phyloP scores from a whole-genome alignment of 2,888 invertebrate species.

The Hydrotaea diabolus region DNA sequence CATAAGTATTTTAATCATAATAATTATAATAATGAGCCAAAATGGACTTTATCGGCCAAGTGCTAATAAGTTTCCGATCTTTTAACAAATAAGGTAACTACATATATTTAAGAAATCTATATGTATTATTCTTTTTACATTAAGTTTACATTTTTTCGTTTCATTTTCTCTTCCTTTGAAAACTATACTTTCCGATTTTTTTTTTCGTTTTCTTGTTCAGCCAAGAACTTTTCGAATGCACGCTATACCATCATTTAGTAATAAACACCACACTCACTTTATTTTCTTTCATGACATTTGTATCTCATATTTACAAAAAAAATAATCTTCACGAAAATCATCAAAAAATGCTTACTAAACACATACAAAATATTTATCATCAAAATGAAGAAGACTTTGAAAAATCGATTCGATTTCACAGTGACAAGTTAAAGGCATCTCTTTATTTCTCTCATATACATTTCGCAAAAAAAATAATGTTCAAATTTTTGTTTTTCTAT shows the following conservation, averaged over 20 bases:
- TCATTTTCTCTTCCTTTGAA: conserved; percentile 4
- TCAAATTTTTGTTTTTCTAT: conserved; percentile 34
- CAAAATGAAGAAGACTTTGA: not conserved
- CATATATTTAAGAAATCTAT: not conserved
- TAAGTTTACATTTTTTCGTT: conserved; percentile 16
- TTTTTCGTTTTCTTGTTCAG: not conserved
- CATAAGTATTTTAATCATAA: not conserved
- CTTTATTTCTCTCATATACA: not conserved
- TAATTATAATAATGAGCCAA: not conserved
- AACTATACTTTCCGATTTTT: conserved; percentile 1
- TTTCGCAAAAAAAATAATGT: not conserved
- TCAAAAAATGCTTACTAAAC: conserved; percentile 74
- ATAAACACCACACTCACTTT: conserved; percentile 27
- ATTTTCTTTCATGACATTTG: conserved; percentile 47
- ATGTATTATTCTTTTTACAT: conserved; percentile 18
- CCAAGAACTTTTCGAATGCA: conserved; percentile 48
- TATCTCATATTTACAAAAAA: conserved; percentile 36
- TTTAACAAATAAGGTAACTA: conserved; percentile 49
- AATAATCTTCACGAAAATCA: conserved; percentile 79
- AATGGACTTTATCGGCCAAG: not conserved
- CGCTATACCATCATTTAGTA: conserved; percentile 45
- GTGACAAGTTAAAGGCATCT: not conserved
- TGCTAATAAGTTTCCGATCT: conserved; percentile 13
- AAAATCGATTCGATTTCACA: conserved; percentile 13
- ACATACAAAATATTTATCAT: conserved; percentile 22